phyloP scores from a whole-genome alignment of 2,113 vertebrate genomes.

The Oryzias curvinotus region DNA sequence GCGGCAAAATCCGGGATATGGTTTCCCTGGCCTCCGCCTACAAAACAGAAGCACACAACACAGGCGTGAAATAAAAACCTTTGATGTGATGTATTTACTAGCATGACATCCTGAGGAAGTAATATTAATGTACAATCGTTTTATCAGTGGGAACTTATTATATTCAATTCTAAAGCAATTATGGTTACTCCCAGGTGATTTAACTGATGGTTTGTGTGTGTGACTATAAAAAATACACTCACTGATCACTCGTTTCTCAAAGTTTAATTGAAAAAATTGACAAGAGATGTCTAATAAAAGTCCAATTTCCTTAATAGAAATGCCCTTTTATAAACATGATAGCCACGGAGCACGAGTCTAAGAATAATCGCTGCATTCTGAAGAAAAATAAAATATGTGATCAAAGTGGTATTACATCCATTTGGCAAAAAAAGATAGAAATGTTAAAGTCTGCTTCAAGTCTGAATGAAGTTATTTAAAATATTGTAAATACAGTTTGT shows the following conservation, averaged over 20 bases:
- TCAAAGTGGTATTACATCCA: slow-evolving; percentile 6
- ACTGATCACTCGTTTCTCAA: not conserved
- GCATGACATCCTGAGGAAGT: not conserved
- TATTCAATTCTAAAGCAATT: slow-evolving; percentile 3
- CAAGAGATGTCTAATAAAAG: slow-evolving; percentile 2
- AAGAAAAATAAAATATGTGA: not conserved
- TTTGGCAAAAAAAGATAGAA: slow-evolving; percentile 2
- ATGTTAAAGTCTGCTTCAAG: not conserved
- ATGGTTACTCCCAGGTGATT: not conserved
- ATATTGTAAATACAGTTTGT: too few relatives aligned
- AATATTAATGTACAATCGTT: not conserved
- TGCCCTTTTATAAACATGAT: not conserved
- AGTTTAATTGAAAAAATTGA: not conserved
- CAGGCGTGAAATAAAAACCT: not conserved
- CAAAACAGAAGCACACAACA: slow-evolving; percentile 11
- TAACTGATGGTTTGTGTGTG: not conserved
- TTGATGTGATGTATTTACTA: not conserved
- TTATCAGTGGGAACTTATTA: not conserved
- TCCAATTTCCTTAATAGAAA: slow-evolving; percentile 17
- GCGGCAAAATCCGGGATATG: slow-evolving; percentile 82
- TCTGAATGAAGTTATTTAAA: too few relatives aligned
- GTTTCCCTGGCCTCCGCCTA: slow-evolving; percentile 88
- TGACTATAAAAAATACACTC: not conserved
- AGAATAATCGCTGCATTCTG: slow-evolving; percentile 11
- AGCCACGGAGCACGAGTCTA: slow-evolving; percentile 8